Base-by-base conservation (phyloP, 2,113 vertebrate genomes). In the Diadophis punctatus region DNA sequence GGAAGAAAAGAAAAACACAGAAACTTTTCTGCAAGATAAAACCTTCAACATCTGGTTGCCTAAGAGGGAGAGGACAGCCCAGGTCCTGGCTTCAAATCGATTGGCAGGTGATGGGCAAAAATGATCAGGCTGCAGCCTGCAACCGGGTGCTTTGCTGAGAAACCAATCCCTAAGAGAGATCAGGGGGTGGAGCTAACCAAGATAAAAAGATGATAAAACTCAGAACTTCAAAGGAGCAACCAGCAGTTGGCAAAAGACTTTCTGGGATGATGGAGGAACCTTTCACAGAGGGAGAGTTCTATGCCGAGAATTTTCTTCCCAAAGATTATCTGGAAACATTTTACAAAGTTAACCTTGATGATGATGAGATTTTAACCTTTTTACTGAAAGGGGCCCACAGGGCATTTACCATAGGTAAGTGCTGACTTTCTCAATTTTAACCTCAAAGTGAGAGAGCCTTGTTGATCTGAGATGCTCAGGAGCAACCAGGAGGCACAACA, bases 41-140 rank as follows among this genome's bases (percentile, higher is more conserved):
- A n/a, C n/a, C n/a, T n/a, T n/a, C n/a, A 74, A 6, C 0, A 34
- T 7, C n/a, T 0, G 14, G 34, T n/a, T n/a, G 60, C 12, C 0
- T 14, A n/a, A 68, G 60, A 68, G 12, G n/a, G n/a, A 34, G 1
- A 74, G 63, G 63, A 34, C 4, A 7, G 27, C 1, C 2, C 30
- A 34, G 14, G 6, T 34, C n/a, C 4, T n/a, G 27, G 11, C 11
- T n/a, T 68, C 60, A 68, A 68, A 68, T 20, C 18, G 0, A 0
- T 80, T 39, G 68, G 16, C 34, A 39, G 2, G 1, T 0, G 34
- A 2, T 3, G 18, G 68, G 16, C 18, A 22, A 39, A 34, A 9
- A 0, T 46, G 18, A 20, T 43, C 34, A 43, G 3, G 7, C 34
- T 22, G 34, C 16, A 80, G n/a, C 14, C n/a, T 20, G n/a, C n/a